These are phyloP conservation scores for Brachyhypopomus gauderio DNA, from an alignment of 2,113 vertebrate species.

Conservation along the genomic window DNA sequence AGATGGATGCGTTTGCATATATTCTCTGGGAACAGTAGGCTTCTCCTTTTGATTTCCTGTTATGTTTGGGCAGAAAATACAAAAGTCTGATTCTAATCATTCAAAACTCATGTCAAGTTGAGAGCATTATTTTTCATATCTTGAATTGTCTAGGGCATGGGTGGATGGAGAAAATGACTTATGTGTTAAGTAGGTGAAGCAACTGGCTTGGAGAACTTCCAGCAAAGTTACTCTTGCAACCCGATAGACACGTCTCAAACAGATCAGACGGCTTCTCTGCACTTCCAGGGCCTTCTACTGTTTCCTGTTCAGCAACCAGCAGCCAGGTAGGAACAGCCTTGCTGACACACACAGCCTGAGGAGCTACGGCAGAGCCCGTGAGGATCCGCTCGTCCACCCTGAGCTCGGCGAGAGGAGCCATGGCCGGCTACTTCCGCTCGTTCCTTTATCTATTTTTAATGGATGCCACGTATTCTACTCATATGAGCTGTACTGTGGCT, in stretches of 20 bases:
- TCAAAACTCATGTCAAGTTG: not conserved
- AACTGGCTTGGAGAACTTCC: not conserved
- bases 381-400: not conserved
- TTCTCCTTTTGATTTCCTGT: conserved; percentile 7
- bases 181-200: not conserved
- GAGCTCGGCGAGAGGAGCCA: conserved; percentile 3
- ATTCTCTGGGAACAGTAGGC: not conserved
- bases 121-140: not conserved
- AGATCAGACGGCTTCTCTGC: not conserved
- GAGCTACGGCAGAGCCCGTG: not conserved
- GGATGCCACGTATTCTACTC: not conserved
- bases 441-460: conserved; percentile 15
- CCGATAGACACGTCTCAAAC: not conserved
- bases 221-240: not conserved
- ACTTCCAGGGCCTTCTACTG: conserved; percentile 19
- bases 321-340: conserved; percentile 2
- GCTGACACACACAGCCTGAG: not conserved
- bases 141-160: not conserved
- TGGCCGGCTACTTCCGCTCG: not conserved
- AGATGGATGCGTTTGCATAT: conserved; percentile 46
- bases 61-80: not conserved
- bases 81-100: conserved; percentile 9
- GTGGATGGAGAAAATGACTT: too few species aligned
- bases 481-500: not conserved
- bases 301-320: conserved; percentile 25